Evolutionary conservation across 92 coral and sea anemone genomes (phyloP), one percentile per base, ranked within the genome.

Genomic region (Phenganax subtilis): DNA sequence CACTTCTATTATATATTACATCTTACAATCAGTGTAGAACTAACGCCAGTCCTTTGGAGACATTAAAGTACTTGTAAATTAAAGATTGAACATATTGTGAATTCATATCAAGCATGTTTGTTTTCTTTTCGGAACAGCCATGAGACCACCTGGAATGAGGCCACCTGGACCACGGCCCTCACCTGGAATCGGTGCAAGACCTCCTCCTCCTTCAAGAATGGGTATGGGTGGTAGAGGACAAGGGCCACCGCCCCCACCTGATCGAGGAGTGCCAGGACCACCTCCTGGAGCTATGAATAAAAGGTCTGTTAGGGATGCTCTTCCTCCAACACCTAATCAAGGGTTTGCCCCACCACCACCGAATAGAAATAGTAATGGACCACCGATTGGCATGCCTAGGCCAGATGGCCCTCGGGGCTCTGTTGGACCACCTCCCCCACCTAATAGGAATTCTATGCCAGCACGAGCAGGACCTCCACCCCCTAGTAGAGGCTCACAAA

Each of bases 401-500:
- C 80, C 90, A 67, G 88, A 79, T 79, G 83, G 83, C 16, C 82
- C 82, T 17, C 82, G 71, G 60, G 71, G 25, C 14, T 58, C 77
- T 15, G 8, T 12, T 16, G 59, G 77, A 54, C 77, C 62, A 16
- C 74, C 74, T 14, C 51, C 58, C 8, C 82, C 73, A 66, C 73
- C 83, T 79, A 59, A 62, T 29, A 68, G 73, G 47, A 68, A 68
- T 14, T 68, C 73, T 20, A 68, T 68, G 30, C 73, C 73, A 30
- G 29, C 16, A 6, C 31, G 73, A 37, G 73, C 53, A 30, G 73
- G 73, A 68, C 73, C 73, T 68, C 73, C 91, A 55, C 98, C 94
- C 30, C 97, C 97, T 17, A 89, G 85, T 53, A 92, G 91, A 58
- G 90, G 89, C 16, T 84, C 83, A 15, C 89, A 93, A 54, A 90